Percentiles rank a stretch among this genome's conserved stretches.
Evolutionary conservation across 1,140 invertebrate genomes (phyloP).

Genomic region (Homarus americanus): DNA sequence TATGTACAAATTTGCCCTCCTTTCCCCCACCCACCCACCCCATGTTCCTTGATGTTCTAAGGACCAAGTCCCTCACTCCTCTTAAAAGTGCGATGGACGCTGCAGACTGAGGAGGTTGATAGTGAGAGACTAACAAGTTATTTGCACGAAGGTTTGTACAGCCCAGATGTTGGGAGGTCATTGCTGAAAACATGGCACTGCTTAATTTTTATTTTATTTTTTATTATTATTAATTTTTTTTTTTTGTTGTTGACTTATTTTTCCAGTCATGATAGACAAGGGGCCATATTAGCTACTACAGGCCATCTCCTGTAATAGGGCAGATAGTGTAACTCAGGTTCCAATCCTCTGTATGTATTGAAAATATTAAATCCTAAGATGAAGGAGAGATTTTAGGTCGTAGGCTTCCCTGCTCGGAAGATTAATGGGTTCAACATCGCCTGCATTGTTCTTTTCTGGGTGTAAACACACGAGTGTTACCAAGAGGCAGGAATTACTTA

Average conservation of each 20-base stretch:
- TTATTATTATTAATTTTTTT: too few species aligned
- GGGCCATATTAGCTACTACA: slow-evolving; percentile 39
- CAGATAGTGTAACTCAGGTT: slow-evolving; percentile 55
- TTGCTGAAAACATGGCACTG: slow-evolving; percentile 12
- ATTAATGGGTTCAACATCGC: slow-evolving; percentile 9
- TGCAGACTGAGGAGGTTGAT: background rate
- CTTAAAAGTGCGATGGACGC: slow-evolving; percentile 16
- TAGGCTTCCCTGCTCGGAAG: slow-evolving; percentile 38
- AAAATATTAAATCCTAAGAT: slow-evolving; percentile 42
- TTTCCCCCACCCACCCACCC: background rate
- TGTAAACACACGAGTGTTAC: background rate
- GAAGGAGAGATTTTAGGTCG: slow-evolving; percentile 50
- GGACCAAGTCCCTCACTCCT: slow-evolving; percentile 24
- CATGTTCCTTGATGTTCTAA: slow-evolving; percentile 37
- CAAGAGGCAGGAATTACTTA: background rate
- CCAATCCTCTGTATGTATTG: slow-evolving; percentile 38
- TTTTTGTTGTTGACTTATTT: too few species aligned
- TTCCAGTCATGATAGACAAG: slow-evolving; percentile 17
- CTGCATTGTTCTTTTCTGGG: background rate
- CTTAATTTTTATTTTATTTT: slow-evolving; percentile 11
- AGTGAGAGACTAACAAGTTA: slow-evolving; percentile 23
- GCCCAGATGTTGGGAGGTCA: background rate
- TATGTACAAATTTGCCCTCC: slow-evolving; percentile 46
- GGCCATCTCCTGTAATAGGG: slow-evolving; percentile 39
- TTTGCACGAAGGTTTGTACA: background rate